Evolutionary conservation across 1,140 invertebrate genomes (phyloP), one percentile per base, ranked within the genome.

Genomic region (Alviniconcha marisindica): DNA sequence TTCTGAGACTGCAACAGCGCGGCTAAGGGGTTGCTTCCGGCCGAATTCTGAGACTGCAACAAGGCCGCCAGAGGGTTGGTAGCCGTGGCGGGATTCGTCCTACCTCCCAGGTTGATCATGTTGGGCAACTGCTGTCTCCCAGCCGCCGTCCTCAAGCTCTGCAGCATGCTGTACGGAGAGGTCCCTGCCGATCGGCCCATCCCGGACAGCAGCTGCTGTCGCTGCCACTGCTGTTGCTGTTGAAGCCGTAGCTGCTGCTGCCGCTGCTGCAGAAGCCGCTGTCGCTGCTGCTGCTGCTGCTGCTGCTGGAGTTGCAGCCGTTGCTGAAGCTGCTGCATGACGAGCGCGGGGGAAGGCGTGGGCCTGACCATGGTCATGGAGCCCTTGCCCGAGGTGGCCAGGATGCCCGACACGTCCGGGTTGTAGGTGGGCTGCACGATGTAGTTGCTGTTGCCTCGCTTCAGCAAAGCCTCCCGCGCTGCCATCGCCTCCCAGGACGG

Each of bases 291-390:
- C 69, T 21, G 69, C 69, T 71, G 69, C 21, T 21, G 69, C 69
- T 36, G 69, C 69, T 71, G 69, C 69, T 40, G 69, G 33, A 40
- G 69, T 7, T 21, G 36, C 7, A 71, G 33, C 21, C 36, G 33
- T 4, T 21, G 14, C 69, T 71, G 33, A 5, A 71, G 36, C 69
- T 71, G 69, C 69, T 71, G 69, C 36, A 71, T 71, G 33, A 71
- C 40, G 2, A 36, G 0, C 0, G 69, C 69, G 36, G 69, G 69
- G 38, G 10, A 1, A 36, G 33, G 33, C 7, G 31, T 36, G 38
- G 36, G 40, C 14, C 24, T 71, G 0, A 31, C 18, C 10, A 40
- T 18, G 33, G 33, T 3, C 36, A 71, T 40, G 69, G 69, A 12
- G 2, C 69, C 69, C 24, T 71, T 1, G 14, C 69, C 69, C 24